phyloP scores from a whole-genome alignment of 2,113 vertebrate species.

The Triplophysa siluroides region DNA sequence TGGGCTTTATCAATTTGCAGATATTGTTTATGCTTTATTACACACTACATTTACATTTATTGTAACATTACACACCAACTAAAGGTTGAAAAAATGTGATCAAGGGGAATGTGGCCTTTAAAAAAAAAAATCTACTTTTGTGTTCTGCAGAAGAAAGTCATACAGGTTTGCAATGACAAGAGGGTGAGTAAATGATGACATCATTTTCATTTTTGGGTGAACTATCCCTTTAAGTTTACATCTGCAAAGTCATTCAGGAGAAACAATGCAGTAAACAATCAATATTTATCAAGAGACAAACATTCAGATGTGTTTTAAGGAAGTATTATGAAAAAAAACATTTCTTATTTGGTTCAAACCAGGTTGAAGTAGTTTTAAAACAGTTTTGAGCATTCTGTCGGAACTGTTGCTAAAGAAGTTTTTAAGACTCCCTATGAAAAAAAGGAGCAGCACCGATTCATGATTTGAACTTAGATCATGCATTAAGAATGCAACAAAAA shows the following conservation, averaged over 20 bases:
- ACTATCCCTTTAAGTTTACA: neutral
- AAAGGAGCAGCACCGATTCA: neutral
- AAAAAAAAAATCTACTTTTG: too few species aligned
- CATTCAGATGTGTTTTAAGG: neutral
- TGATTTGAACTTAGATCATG: neutral
- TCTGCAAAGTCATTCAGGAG: neutral
- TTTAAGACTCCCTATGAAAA: neutral
- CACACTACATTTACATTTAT: too few species aligned
- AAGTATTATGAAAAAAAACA: too few species aligned
- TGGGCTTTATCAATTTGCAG: too few species aligned
- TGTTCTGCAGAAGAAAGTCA: too few species aligned
- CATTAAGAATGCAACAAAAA: neutral
- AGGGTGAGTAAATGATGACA: too few species aligned
- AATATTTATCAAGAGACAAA: neutral
- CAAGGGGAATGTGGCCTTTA: too few species aligned
- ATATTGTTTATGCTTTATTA: too few species aligned
- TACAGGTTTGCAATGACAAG: too few species aligned
- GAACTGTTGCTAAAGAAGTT: neutral
- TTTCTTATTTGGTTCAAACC: neutral
- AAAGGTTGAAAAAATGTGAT: too few species aligned
- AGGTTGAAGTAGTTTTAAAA: neutral
- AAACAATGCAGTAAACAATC: neutral
- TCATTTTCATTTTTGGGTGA: too few species aligned
- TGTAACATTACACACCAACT: too few species aligned
- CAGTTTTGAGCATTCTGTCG: neutral